Percentiles rank a stretch among this genome's conserved stretches.
Conservation (phyloP, 2,888 invertebrate genomes). For the Laspeyria flexula region DNA sequence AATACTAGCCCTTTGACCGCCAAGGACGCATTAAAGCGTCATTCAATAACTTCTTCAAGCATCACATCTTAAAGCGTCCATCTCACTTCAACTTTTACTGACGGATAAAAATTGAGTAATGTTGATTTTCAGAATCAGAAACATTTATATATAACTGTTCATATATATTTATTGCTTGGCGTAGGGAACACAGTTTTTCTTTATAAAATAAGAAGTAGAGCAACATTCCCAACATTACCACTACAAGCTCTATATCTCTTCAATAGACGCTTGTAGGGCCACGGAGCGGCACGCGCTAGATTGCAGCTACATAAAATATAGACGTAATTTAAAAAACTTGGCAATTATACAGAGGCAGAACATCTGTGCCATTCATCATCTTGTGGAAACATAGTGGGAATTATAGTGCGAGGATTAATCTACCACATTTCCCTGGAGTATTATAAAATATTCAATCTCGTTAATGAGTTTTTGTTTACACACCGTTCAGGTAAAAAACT, state of each 20-base stretch:
- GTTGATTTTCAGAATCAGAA: too few species aligned
- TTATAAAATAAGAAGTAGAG: slow-evolving; percentile 9
- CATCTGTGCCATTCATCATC: background rate
- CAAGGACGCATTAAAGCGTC: too few species aligned
- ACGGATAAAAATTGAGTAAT: too few species aligned
- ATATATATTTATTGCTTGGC: too few species aligned
- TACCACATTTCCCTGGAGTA: background rate
- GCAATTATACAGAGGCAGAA: slow-evolving; percentile 14
- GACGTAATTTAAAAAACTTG: slow-evolving; percentile 16
- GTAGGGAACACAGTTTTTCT: too few species aligned
- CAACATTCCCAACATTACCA: background rate
- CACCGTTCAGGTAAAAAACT: too few species aligned
- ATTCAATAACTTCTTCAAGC: too few species aligned
- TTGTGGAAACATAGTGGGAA: background rate
- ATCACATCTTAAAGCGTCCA: too few species aligned
- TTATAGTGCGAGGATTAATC: background rate
- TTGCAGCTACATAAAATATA: slow-evolving; percentile 29
- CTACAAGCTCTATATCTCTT: slow-evolving; percentile 13
- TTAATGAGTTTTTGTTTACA: background rate
- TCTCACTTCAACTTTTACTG: too few species aligned
- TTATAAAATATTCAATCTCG: background rate
- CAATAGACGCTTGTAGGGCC: slow-evolving; percentile 22
- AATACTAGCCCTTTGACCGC: too few species aligned
- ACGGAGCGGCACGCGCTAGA: slow-evolving; percentile 11
- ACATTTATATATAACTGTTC: too few species aligned